Percentiles rank a stretch among this genome's conserved stretches.
Evolutionary conservation across 2,888 invertebrate species (phyloP).

Genomic region (Sinopyrophorus schimmeli): DNA sequence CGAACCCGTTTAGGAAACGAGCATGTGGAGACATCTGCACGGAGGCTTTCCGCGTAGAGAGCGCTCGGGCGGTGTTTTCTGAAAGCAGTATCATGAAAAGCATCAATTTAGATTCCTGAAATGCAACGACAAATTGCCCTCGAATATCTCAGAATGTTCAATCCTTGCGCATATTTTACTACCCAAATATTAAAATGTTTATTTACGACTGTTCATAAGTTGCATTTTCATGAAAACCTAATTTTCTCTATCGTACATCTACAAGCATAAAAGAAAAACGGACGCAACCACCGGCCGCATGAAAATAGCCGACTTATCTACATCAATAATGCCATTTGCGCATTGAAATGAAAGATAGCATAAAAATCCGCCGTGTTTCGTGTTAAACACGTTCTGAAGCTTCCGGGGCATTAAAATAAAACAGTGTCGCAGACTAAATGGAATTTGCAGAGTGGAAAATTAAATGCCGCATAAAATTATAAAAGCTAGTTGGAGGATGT

Average conservation of each 20-base stretch:
- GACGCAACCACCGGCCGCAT: constrained; percentile 13
- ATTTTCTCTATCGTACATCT: constrained; percentile 22
- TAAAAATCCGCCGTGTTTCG: constrained; percentile 26
- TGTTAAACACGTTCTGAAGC: constrained; percentile 25
- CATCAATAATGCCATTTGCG: constrained; percentile 30
- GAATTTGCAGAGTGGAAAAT: constrained; percentile 23
- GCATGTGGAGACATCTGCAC: constrained; percentile 28
- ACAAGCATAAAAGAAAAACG: constrained; percentile 15
- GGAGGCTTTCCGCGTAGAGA: constrained; percentile 10
- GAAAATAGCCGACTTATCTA: constrained; percentile 28
- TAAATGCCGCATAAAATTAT: constrained; percentile 25
- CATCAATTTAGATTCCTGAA: constrained; percentile 24
- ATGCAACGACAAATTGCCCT: constrained; percentile 26
- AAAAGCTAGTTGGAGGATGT: constrained; percentile 9
- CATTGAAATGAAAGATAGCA: constrained; percentile 24
- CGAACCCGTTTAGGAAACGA: constrained; percentile 7
- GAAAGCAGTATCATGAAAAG: constrained; percentile 9
- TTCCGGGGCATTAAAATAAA: constrained; percentile 22
- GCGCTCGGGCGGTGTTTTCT: constrained; percentile 18
- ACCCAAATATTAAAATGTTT: constrained; percentile 30
- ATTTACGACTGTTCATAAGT: constrained; percentile 27
- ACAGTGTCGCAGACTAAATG: constrained; percentile 18
- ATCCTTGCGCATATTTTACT: constrained; percentile 21
- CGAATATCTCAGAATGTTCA: constrained; percentile 17
- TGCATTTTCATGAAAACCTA: constrained; percentile 15